Evolutionary conservation across 2,888 invertebrate genomes (phyloP), one percentile per base, ranked within the genome.

Genomic region (Metellina segmentata): DNA sequence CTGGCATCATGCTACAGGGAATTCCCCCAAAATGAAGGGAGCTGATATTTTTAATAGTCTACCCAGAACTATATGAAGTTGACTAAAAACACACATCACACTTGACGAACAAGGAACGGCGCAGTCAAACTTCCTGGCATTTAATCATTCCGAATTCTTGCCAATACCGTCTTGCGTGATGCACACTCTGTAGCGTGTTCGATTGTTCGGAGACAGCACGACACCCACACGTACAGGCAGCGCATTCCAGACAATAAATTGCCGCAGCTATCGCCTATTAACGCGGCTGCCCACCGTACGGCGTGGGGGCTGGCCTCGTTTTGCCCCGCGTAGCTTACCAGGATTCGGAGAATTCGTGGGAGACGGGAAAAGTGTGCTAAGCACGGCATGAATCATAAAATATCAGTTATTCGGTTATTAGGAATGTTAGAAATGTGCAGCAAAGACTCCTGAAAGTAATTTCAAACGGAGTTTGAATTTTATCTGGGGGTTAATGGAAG

Each of bases 281-380:
- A 8, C 8, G 6, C n/a, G 19, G 51, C 51, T 49, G 85, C 61
- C 85, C 85, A 85, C 74, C 85, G 61, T 75, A 2, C 53, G 61
- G 85, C 85, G 85, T 85, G 74, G 85, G 83, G 83, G 85, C 34
- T 85, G 85, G 74, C 85, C 85, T 85, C 85, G 75, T 75, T 85
- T 34, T 13, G 34, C 85, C 75, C 61, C 20, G 53, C 7, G 78
- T 52, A 19, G 51, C 52, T 78, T 52, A 78, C 78, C 78, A 19
- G 78, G 78, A 78, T 78, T 78, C 78, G 8, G 78, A 51, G 78
- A 61, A 61, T 16, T 7, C 13, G 61, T 61, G 61, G 61, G 61
- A 61, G 16, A 61, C 16, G 61, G 61, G 61, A 61, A 61, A 61
- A 61, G 61, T 61, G 61, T 11, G 61, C 34, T 34, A 61, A 61